Percentiles rank a stretch among this genome's conserved stretches.
Evolutionary conservation across 2,797 vertebrate genomes (phyloP).

Genomic region (Myiotriccus ornatus): DNA sequence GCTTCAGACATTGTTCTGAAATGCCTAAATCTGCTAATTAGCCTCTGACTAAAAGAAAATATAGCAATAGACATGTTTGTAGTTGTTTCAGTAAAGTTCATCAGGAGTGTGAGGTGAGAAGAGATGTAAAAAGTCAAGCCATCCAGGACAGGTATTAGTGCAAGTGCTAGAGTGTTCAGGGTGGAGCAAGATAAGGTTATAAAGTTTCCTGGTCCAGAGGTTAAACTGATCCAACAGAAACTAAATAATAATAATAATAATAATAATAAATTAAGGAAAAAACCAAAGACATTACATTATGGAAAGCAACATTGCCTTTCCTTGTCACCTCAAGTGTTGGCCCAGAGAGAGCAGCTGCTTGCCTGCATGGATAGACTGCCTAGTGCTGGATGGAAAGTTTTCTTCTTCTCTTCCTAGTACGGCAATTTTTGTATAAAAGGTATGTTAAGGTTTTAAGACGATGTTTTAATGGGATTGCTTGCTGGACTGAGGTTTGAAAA

Average conservation of each 20-base stretch:
- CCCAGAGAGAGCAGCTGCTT: background rate
- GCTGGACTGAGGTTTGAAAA: background rate
- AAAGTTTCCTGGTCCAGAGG: background rate
- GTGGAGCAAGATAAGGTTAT: background rate
- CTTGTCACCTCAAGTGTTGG: rapidly evolving
- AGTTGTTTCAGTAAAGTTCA: background rate
- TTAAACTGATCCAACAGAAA: background rate
- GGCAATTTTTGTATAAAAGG: background rate
- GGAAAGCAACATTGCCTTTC: background rate
- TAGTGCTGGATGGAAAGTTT: background rate
- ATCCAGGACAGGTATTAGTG: background rate
- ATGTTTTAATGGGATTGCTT: background rate
- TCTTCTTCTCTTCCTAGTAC: background rate
- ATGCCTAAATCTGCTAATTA: background rate
- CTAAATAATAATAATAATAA: background rate
- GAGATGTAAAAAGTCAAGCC: background rate
- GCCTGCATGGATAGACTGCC: background rate
- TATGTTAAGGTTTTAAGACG: background rate
- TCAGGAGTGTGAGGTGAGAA: background rate
- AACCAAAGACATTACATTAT: background rate
- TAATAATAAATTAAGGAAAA: background rate
- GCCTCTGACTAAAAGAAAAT: background rate
- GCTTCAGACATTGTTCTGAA: background rate
- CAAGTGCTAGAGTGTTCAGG: background rate
- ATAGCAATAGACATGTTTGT: background rate